Evolutionary conservation across 2,888 invertebrate genomes (phyloP).

Genomic region (Syrphus vitripennis): DNA sequence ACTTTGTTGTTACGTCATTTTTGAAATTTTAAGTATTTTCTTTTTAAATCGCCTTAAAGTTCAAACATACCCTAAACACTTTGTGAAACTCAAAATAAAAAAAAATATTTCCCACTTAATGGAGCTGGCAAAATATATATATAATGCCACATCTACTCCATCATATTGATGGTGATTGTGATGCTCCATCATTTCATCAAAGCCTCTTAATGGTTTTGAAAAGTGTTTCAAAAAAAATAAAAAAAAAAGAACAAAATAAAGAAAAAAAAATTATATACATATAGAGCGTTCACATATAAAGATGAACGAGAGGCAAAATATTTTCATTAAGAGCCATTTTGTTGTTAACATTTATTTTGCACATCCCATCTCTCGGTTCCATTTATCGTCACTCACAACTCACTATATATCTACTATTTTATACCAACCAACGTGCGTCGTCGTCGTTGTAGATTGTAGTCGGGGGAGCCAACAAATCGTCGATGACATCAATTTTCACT

Average conservation of each 20-base stretch:
- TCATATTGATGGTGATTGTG: slow-evolving; percentile 15
- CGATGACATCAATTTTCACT: slow-evolving; percentile 70
- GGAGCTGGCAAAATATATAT: slow-evolving; percentile 14
- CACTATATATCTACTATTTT: too few relatives aligned
- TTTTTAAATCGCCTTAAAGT: slow-evolving; percentile 1
- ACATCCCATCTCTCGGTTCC: neutral
- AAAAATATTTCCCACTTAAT: neutral
- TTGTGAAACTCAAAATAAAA: neutral
- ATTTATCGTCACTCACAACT: neutral
- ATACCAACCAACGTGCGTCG: too few relatives aligned
- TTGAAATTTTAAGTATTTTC: neutral
- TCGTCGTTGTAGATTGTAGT: neutral
- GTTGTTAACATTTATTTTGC: slow-evolving; percentile 27
- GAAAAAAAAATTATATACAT: too few relatives aligned
- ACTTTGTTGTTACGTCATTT: neutral
- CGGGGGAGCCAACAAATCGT: slow-evolving; percentile 40
- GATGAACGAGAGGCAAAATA: slow-evolving; percentile 35
- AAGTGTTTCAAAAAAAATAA: slow-evolving; percentile 20
- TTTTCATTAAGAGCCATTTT: slow-evolving; percentile 68
- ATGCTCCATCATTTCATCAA: slow-evolving; percentile 35
- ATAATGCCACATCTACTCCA: slow-evolving; percentile 18
- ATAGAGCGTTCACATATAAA: neutral
- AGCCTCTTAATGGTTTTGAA: slow-evolving; percentile 46
- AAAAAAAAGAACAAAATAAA: neutral
- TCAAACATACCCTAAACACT: neutral